Evolutionary conservation across 2,888 invertebrate species (phyloP), one percentile per base, ranked within the genome.

Genomic region (Papilio protenor): DNA sequence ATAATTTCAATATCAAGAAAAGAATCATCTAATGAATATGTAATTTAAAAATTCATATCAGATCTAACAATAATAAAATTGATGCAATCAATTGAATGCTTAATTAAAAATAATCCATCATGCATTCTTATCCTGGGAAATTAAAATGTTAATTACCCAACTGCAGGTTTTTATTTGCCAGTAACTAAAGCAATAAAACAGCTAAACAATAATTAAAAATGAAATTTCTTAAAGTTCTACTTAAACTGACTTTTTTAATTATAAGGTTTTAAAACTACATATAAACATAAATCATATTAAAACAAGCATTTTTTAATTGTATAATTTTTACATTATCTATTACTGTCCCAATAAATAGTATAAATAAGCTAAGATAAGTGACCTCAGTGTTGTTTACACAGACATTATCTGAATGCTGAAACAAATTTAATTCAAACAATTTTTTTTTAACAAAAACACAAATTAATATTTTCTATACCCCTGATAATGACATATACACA

Each of bases 91-190:
- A 45, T 45, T 12, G n/a, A 64, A 69, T 11, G 45, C 45, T 45
- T 69, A 45, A 45, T 69, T 45, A 69, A 21, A 66, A 45, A 12
- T 69, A n/a, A 45, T 12, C 66, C 45, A 21, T 69, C 2, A 45
- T 21, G 66, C 66, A 69, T 69, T 66, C 45, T 66, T 69, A 69
- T 69, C 40, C n/a, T 45, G n/a, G n/a, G 40, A 66, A 66, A 66
- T 66, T 66, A 45, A 69, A 69, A 69, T 21, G 40, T 66, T 45
- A 40, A 69, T 45, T 69, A n/a, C 66, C 1, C 11, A 40, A 33
- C 40, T 40, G 45, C n/a, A 21, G 21, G 5, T n/a, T 66, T 45
- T 45, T 4, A 45, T 66, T 66, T 18, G 21, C 12, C n/a, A 33
- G 3, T 69, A 21, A 69, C 40, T 45, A 21, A 45, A 45, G 21